Percentiles rank a stretch among this genome's conserved stretches.
phyloP scores from a whole-genome alignment of 2,888 invertebrate genomes.

The Cosmorhoe ocellata region DNA sequence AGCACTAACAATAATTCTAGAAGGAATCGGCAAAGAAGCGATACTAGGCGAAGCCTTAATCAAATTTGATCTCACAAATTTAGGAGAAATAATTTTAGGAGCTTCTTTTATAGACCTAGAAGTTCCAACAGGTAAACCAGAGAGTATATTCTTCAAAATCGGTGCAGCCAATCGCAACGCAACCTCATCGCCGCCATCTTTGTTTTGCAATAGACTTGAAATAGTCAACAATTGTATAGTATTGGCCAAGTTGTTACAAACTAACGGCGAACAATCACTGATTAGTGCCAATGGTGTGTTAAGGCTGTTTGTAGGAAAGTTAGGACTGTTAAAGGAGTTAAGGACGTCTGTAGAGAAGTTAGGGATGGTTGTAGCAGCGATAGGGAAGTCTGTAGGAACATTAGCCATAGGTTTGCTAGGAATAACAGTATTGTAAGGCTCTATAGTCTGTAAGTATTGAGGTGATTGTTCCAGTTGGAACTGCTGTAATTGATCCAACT shows the following conservation, averaged over 20 bases:
- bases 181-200: slow-evolving; percentile 44
- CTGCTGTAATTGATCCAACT: slow-evolving; percentile 8
- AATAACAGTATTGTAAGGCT: slow-evolving; percentile 30
- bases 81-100: slow-evolving; percentile 1
- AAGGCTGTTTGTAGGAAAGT: slow-evolving; percentile 32
- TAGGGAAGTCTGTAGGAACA: slow-evolving; percentile 3
- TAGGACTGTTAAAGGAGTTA: slow-evolving; percentile 4
- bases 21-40: slow-evolving; percentile 14
- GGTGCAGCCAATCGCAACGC: slow-evolving; percentile 52
- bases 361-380: slow-evolving; percentile 47
- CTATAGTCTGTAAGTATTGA: slow-evolving; percentile 21
- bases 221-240: slow-evolving; percentile 67
- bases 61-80: background rate
- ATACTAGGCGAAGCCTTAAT: background rate
- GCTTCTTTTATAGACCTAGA: too few relatives aligned
- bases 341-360: slow-evolving; percentile 47
- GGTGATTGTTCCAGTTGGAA: slow-evolving; percentile 8
- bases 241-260: slow-evolving; percentile 63
- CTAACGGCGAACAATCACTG: slow-evolving; percentile 60
- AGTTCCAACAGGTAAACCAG: background rate
- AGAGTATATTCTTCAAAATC: slow-evolving; percentile 50
- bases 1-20: slow-evolving; percentile 23
- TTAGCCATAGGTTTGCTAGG: background rate
- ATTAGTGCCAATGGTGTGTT: slow-evolving; percentile 52
- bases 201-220: slow-evolving; percentile 56